Base-by-base conservation (phyloP, 1,140 invertebrate genomes). In the Rhynchophorus ferrugineus region DNA sequence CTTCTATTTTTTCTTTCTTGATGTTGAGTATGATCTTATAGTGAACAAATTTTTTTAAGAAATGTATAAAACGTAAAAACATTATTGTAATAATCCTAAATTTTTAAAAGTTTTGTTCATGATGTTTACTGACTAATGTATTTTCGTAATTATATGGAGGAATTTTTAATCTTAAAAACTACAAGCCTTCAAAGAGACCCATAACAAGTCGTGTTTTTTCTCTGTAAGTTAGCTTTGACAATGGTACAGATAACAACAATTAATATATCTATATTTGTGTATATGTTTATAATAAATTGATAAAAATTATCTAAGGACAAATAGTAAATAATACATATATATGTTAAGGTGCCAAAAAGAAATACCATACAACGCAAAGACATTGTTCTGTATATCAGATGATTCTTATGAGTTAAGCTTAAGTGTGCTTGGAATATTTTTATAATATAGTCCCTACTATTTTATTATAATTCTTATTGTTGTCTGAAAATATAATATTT, bases 331-430 rank as follows among this genome's bases (percentile, higher is more conserved):
- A 29, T 29, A 14, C 16, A 22, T 1, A 44, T 22, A 48, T 38
- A 39, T 48, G 6, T 38, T 45, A 48, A 37, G 45, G 45, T 48
- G 45, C 45, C 45, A 48, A 48, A 48, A 3, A 19, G n/a, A 13
- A 37, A 19, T 29, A 29, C 24, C 24, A 39, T 48, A 48, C 45
- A 48, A 48, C 45, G 45, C 36, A 48, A 48, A 39, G 24, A 39
- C 34, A 11, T 39, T 9, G 3, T 39, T 17, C 37, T 39, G 37
- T 7, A 17, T 39, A 17, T 39, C 3, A 39, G 19, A 18, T 36
- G 11, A 48, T 22, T n/a, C 18, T 21, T 45, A 45, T 45, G 9
- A 45, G 20, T 45, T 35, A 29, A n/a, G n/a, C 20, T 45, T 45
- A 45, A 45, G 14, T 29, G 14, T 35, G 16, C 17, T 35, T 44